Evolutionary conservation across 2,113 vertebrate genomes (phyloP), one percentile per base, ranked within the genome.

Genomic region (Notechis scutatus): DNA sequence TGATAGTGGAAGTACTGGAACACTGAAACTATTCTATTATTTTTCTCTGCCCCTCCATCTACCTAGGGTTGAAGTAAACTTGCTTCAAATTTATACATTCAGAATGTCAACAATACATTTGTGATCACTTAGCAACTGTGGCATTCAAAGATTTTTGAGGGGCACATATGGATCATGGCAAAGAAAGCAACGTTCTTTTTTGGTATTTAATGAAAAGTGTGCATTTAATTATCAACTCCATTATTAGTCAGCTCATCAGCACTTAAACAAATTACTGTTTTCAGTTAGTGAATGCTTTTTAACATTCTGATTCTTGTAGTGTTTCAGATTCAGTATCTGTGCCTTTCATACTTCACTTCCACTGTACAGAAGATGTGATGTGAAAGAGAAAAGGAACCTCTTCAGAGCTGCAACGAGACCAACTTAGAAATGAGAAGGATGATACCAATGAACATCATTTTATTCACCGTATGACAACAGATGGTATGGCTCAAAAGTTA

Each of bases 1-100:
- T 92, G 86, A 90, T 92, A 90, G n/a, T 81, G 42, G 91, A 90
- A 91, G 81, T 88, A 90, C 21, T 85, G 89, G 91, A 85, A 74
- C 39, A 85, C 11, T 91, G 69, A 91, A 85, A 59, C 88, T 87
- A 52, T 54, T 91, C 52, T 59, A 23, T 56, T 92, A 81, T 88
- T 59, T 74, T 93, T 59, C 45, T 85, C 57, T 39, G 23, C 29
- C 57, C 93, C 57, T 81, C 69, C 88, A 57, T 85, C 69, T 88
- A 47, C 5, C 55, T 21, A 54, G 2, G 45, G 24, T n/a, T 15
- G 74, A 57, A 47, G 39, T 54, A 87, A 90, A 8, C 11, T 29
- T 50, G 24, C 55, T 59, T 29, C 54, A 90, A 86, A 61, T 90
- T 52, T 86, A 90, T 69, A 34, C 47, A 50, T 69, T 87, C 42